These are phyloP conservation scores for Taenioides sp. DNA, from an alignment of 2,797 vertebrate species.

Conservation along the genomic window DNA sequence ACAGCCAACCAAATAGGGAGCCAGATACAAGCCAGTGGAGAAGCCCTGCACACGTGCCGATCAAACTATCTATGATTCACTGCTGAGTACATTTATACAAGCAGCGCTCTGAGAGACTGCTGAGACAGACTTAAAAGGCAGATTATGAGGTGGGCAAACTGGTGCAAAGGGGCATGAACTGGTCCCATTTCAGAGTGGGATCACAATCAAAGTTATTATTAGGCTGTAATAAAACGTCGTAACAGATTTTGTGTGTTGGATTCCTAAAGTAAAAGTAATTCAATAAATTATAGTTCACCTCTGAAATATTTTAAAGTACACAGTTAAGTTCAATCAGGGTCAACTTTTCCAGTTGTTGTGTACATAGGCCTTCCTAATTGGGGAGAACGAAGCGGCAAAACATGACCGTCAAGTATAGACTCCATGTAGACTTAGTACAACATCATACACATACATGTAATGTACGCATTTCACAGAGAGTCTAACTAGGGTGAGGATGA, in stretches of 20 bases:
- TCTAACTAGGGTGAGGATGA: conserved; percentile 25
- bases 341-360: conserved; percentile 13
- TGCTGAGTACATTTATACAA: conserved; percentile 38
- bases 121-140: conserved; percentile 27
- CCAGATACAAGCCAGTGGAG: conserved; percentile 51
- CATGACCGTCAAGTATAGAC: not conserved
- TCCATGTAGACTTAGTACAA: no score
- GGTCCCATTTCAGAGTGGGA: not conserved
- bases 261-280: not conserved
- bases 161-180: not conserved
- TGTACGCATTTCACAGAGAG: not conserved
- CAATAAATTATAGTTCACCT: not conserved
- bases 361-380: not conserved
- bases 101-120: conserved; percentile 2
- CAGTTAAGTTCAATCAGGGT: not conserved
- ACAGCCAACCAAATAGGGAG: conserved; percentile 46
- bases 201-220: not conserved
- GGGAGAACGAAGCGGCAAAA: not conserved
- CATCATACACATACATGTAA: conserved; percentile 10
- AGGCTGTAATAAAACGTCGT: no score
- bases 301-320: not conserved
- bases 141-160: not conserved
- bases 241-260: no score
- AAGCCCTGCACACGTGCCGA: conserved; percentile 35
- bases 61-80: conserved; percentile 53